Evolutionary conservation across 2,113 vertebrate genomes (phyloP).

Genomic region (Bombycilla garrulus): DNA sequence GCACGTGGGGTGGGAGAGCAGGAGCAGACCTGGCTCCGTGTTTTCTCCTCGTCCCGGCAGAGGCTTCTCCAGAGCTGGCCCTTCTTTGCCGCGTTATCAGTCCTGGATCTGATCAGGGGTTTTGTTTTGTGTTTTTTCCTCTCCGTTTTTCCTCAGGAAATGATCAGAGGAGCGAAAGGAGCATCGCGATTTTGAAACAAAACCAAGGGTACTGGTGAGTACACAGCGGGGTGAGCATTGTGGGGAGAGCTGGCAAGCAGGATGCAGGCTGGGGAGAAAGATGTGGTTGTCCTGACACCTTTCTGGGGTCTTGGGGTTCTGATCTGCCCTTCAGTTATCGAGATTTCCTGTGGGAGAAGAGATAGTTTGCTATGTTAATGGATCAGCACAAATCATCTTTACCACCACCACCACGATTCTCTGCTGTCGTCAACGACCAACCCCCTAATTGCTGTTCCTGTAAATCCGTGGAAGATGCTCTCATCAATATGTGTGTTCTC

Average conservation of each 20-base stretch:
- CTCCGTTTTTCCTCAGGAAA: slow-evolving; percentile 54
- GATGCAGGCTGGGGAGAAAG: fast-evolving
- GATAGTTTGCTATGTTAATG: background rate
- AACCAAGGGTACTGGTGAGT: slow-evolving; percentile 64
- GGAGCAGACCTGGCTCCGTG: background rate
- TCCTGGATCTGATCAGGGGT: slow-evolving; percentile 8
- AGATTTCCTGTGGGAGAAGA: background rate
- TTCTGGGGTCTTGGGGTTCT: background rate
- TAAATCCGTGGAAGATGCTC: background rate
- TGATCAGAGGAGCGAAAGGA: slow-evolving; percentile 47
- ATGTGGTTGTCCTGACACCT: background rate
- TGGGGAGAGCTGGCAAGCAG: background rate
- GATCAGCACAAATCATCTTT: background rate
- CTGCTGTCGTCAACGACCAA: background rate
- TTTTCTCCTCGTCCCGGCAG: fast-evolving
- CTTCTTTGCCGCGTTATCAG: background rate
- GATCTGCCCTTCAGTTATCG: background rate
- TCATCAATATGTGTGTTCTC: background rate
- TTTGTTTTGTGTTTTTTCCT: background rate
- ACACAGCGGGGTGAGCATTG: background rate
- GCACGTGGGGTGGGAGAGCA: background rate
- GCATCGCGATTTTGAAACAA: slow-evolving; percentile 32
- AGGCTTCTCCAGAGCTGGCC: background rate
- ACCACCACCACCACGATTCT: background rate
- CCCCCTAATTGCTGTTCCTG: background rate